Evolutionary conservation across 2,113 vertebrate species (phyloP).

Genomic region (Acrocephalus kingi): DNA sequence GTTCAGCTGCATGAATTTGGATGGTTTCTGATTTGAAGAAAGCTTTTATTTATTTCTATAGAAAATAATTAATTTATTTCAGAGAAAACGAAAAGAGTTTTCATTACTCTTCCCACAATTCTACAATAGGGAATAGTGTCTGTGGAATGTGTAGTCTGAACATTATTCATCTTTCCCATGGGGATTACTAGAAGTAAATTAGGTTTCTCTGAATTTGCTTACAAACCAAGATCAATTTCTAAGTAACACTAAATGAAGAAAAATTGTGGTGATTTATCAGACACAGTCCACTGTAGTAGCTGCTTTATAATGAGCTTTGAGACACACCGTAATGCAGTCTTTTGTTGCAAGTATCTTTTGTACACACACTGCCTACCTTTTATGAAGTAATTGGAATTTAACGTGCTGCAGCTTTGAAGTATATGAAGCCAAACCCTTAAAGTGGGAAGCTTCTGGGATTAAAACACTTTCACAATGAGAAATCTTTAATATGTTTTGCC

Average conservation of each 20-base stretch:
- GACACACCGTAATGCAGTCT: not conserved
- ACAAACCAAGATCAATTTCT: slow-evolving; percentile 32
- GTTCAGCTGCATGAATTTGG: not conserved
- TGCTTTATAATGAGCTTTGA: slow-evolving; percentile 37
- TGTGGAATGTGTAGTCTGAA: not conserved
- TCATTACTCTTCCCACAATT: not conserved
- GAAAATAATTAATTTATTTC: not conserved
- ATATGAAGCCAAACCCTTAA: slow-evolving; percentile 1
- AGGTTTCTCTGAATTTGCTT: slow-evolving; percentile 14
- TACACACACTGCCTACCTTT: slow-evolving; percentile 1
- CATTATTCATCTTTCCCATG: not conserved
- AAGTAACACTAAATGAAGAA: slow-evolving; percentile 31
- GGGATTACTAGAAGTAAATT: not conserved
- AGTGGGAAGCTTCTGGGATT: slow-evolving; percentile 45
- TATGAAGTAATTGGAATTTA: slow-evolving; percentile 42
- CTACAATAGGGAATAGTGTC: not conserved
- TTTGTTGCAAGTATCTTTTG: slow-evolving; percentile 30
- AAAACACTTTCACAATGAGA: not conserved
- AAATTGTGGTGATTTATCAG: slow-evolving; percentile 9
- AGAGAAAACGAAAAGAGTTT: not conserved
- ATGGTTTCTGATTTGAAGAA: not conserved
- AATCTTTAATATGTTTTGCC: slow-evolving; percentile 48
- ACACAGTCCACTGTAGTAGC: not conserved
- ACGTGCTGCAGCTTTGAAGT: not conserved
- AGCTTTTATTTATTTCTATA: not conserved